Evolutionary conservation across 1,140 invertebrate genomes (phyloP), one percentile per base, ranked within the genome.

Genomic region (Macrobrachium nipponense): DNA sequence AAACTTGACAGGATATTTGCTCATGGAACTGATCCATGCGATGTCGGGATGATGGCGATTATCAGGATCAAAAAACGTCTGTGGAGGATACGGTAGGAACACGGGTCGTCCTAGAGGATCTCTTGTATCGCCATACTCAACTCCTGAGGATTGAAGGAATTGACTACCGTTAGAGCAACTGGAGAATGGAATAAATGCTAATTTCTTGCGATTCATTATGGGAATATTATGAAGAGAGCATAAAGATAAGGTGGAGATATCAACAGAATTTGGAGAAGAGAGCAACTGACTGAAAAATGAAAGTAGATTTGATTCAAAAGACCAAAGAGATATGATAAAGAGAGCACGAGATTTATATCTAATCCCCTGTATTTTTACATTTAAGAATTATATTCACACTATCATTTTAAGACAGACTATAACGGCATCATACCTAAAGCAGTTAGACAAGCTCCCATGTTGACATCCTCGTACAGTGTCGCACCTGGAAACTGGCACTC

Each of bases 371-470:
- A 51, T 51, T 5, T 12, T 51, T 51, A 8, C 8, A 12, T 6
- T 51, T 2, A 51, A 51, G 51, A 51, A 51, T n/a, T n/a, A n/a
- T 36, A 36, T 2, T 36, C 27, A 36, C 1, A 4, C 4, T 36
- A 36, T 36, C 27, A 36, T 36, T 18, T n/a, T 14, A 11, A 44
- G 7, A 17, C 20, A 1, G 59, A 58, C 12, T 18, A 61, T 11
- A 80, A 0, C 8, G 17, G 20, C 18, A 44, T 43, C 64, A 4
- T n/a, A 81, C 80, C 80, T 23, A 81, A 66, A 23, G 64, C 66
- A 18, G 64, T n/a, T 62, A 81, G 58, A 51, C 80, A 81, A 18
- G 23, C 18, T 18, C 80, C 80, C 80, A 81, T 81, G 44, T 81
- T 81, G 68, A 81, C 80, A 36, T 81, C 80, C 23, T 81, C 80